phyloP scores from a whole-genome alignment of 2,113 vertebrate species.

The Lophotis ruficrista region DNA sequence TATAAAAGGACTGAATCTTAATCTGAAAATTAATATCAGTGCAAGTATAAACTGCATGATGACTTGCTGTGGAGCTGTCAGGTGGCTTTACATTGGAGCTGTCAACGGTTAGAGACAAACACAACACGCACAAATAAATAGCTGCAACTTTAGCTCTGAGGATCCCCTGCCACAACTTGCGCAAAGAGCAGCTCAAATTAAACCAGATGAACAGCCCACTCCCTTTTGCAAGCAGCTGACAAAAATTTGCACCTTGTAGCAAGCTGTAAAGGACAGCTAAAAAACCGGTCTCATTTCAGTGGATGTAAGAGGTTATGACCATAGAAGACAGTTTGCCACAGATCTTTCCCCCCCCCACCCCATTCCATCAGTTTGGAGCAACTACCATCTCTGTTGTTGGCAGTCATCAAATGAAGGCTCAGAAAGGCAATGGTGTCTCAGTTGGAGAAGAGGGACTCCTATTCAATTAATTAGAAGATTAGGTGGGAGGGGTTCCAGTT shows the following conservation, averaged over 20 bases:
- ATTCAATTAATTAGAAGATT: not conserved
- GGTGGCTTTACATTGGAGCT: not conserved
- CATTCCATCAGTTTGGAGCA: not conserved
- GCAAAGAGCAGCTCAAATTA: not conserved
- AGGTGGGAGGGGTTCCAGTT: not conserved
- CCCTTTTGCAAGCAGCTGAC: not conserved
- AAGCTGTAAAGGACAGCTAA: not conserved
- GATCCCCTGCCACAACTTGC: not conserved
- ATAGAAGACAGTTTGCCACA: not conserved
- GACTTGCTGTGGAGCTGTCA: not conserved
- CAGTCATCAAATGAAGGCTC: not conserved
- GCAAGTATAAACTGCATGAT: not conserved
- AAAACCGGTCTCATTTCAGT: not conserved
- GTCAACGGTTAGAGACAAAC: not conserved
- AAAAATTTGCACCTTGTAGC: not conserved
- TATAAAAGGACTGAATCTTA: not conserved
- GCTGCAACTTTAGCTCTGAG: not conserved
- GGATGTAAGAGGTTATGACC: not conserved
- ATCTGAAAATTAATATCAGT: not conserved
- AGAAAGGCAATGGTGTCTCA: not conserved
- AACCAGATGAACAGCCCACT: not conserved
- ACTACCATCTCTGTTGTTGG: not conserved
- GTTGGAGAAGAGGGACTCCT: not conserved
- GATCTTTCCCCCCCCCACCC: not conserved
- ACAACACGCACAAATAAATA: not conserved